Evolutionary conservation across 2,888 invertebrate species (phyloP).

Genomic region (Drosophila percnosoma): DNA sequence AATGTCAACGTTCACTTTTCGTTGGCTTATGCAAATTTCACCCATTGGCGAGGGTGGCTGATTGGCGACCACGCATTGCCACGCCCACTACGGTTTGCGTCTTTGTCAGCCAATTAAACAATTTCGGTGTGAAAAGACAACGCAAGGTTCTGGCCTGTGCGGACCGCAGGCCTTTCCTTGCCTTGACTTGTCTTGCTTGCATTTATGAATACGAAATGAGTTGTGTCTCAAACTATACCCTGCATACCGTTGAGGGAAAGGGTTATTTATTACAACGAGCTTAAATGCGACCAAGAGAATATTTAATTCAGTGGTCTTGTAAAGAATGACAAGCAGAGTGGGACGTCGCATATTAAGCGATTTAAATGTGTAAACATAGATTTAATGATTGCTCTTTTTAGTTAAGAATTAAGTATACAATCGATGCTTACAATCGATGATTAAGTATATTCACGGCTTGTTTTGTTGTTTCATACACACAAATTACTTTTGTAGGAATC

Average conservation of each 20-base stretch:
- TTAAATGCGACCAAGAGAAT: not conserved
- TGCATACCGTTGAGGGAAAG: not conserved
- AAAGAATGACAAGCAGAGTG: not conserved
- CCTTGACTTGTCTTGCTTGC: constrained; percentile 27
- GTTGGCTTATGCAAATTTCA: constrained; percentile 76
- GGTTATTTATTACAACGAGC: not conserved
- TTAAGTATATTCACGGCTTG: not conserved
- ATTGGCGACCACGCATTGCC: not conserved
- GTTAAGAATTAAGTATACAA: not conserved
- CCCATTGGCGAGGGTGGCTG: constrained; percentile 1
- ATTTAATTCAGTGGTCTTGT: not conserved
- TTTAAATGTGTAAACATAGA: not conserved
- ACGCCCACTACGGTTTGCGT: constrained; percentile 18
- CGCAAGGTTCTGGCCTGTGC: constrained; percentile 45
- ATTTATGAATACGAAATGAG: constrained; percentile 80
- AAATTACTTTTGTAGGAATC: not conserved
- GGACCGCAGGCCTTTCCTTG: constrained; percentile 48
- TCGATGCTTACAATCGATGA: not conserved
- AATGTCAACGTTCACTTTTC: constrained; percentile 69
- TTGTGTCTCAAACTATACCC: constrained; percentile 41
- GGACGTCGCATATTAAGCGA: not conserved
- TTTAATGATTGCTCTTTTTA: not conserved
- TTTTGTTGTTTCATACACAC: not conserved
- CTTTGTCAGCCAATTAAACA: constrained; percentile 76
- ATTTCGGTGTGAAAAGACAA: constrained; percentile 69